Conservation (phyloP, 2,113 vertebrate genomes). For the Equus quagga region DNA sequence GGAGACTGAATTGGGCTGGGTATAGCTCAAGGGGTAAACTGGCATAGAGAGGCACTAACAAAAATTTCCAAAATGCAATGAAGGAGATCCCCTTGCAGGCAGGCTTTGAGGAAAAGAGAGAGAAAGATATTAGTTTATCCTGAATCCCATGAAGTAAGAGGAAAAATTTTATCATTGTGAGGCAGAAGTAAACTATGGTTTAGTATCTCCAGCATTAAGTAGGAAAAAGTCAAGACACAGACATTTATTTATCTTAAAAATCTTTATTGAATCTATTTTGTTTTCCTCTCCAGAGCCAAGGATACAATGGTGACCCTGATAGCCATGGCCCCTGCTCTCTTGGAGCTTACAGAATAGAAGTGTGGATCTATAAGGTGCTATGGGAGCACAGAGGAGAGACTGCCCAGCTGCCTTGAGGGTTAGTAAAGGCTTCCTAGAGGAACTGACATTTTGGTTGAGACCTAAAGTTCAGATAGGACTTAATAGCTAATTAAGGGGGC, state of each 20-base stretch:
- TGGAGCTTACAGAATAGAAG: background rate
- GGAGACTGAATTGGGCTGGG: constrained; percentile 45
- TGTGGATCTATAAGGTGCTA: too few species aligned
- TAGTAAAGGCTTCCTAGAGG: background rate
- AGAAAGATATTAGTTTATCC: background rate
- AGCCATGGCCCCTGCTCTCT: background rate
- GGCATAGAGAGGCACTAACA: background rate
- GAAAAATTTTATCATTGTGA: background rate
- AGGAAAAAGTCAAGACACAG: background rate
- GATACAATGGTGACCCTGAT: background rate
- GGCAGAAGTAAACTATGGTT: background rate
- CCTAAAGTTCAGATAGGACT: constrained; percentile 8
- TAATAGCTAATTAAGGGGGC: background rate
- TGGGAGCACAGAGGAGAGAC: background rate
- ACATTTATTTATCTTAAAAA: constrained; percentile 15
- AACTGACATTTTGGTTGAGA: background rate
- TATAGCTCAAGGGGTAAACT: constrained; percentile 7
- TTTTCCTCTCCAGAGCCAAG: background rate
- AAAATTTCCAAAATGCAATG: constrained; percentile 54
- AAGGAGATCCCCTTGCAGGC: background rate
- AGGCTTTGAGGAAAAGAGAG: background rate
- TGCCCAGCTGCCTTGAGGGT: background rate
- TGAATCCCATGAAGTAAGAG: background rate
- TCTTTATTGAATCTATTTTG: background rate
- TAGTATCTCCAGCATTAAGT: background rate